Evolutionary conservation across 2,888 invertebrate genomes (phyloP), one percentile per base, ranked within the genome.

Genomic region (Furcula furcula): DNA sequence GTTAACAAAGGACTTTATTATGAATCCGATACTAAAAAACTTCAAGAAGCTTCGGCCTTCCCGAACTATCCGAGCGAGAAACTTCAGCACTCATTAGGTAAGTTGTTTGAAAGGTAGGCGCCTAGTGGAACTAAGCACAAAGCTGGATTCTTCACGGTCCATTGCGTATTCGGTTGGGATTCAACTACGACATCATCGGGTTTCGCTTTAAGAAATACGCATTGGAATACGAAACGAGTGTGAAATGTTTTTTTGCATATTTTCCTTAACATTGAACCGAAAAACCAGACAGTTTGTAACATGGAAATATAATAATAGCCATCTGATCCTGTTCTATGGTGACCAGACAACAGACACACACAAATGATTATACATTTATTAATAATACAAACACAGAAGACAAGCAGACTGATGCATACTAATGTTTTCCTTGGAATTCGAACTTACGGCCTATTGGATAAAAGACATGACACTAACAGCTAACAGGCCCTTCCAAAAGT

Each of bases 141-240:
- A 20, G 21, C 7, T 19, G 23, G 19, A 32, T 32, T 34, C 30
- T 34, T 34, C 37, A 34, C 37, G 36, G 38, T 48, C 36, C 31
- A 21, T 16, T 26, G 30, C 29, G 18, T 29, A 40, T 22, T 40
- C 18, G 31, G 43, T 19, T 31, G 28, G 39, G 35, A 18, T 28
- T 20, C 19, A 23, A 37, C 36, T 43, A 43, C 34, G 35, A 39
- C 39, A 47, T 32, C 36, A 42, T 51, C 53, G 20, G 31, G 40
- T 33, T 35, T 30, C 32, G 25, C 31, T 35, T 27, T 30, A 1
- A 9, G 29, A 33, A 33, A 36, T 33, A 50, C 30, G 48, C 54
- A 48, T 39, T 50, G 54, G 53, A 53, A 36, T 43, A 16, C 30
- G 13, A 34, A 34, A 19, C 10, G 11, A 28, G 7, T 11, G 15